These are phyloP conservation scores for Lacanobia oleracea DNA, from an alignment of 2,888 invertebrate species.

Conservation along the genomic window DNA sequence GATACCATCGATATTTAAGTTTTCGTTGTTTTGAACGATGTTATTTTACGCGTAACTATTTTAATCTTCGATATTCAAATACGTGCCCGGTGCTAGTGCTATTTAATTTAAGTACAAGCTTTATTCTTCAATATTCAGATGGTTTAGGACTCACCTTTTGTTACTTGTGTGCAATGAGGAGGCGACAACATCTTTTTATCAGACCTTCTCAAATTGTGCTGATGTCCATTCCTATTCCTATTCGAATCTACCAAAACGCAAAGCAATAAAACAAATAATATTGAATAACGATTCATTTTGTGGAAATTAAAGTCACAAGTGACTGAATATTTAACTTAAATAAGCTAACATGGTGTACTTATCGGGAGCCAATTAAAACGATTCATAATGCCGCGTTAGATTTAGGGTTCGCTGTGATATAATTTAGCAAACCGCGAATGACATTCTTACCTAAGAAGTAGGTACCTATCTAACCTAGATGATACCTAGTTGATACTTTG, in stretches of 20 bases:
- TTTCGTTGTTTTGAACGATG: no score
- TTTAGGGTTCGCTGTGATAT: constrained; percentile 19
- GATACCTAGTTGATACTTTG: no score
- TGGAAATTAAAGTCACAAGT: constrained; percentile 24
- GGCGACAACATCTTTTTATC: constrained; percentile 66
- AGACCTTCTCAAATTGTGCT: constrained; percentile 32
- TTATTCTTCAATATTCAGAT: neutral
- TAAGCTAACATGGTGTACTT: neutral
- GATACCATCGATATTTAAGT: no score
- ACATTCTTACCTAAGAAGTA: no score
- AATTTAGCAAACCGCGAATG: neutral
- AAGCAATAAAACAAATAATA: constrained; percentile 51
- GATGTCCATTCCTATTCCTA: constrained; percentile 51
- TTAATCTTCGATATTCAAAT: no score
- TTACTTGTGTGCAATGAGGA: constrained; percentile 80
- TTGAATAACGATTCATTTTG: constrained; percentile 52
- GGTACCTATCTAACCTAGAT: no score
- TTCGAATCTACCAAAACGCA: constrained; percentile 44
- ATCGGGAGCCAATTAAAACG: constrained; percentile 23
- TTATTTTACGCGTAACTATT: no score
- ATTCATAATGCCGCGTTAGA: neutral
- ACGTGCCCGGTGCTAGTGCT: no score
- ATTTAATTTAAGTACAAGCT: neutral
- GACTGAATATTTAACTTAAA: constrained; percentile 10
- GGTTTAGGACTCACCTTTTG: constrained; percentile 73